These are phyloP conservation scores for Sciurus vulgaris DNA, from an alignment of 2,797 vertebrate genomes.

Conservation along the genomic window DNA sequence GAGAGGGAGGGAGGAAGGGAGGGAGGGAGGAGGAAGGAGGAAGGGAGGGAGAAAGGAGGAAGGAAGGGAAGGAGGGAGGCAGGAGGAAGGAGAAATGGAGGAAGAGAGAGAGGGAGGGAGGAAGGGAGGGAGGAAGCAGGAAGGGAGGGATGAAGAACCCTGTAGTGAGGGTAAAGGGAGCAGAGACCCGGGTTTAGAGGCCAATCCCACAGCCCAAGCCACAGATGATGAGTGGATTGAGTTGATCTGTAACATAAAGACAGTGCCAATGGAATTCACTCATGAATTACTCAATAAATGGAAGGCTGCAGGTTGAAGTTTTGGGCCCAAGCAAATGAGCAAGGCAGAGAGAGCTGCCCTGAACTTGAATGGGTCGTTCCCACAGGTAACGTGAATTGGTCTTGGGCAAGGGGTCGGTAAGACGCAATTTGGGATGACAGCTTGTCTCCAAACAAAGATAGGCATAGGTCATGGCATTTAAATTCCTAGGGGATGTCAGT, in stretches of 20 bases:
- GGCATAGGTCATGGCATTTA: neutral
- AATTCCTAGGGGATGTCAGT: neutral
- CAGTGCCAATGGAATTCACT: neutral
- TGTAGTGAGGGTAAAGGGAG: too few relatives aligned
- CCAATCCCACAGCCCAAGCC: neutral
- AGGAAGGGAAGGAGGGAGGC: accelerated
- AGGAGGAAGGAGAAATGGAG: too few relatives aligned
- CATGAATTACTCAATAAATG: neutral
- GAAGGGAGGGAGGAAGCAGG: too few relatives aligned
- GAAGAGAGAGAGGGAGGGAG: too few relatives aligned
- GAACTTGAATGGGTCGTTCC: neutral
- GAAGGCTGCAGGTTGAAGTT: neutral
- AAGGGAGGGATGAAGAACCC: accelerated
- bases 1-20: too few relatives aligned
- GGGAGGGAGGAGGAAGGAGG: too few relatives aligned
- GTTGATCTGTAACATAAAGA: neutral
- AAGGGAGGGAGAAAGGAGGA: too few relatives aligned
- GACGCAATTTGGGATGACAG: neutral
- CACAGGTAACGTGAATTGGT: too few relatives aligned
- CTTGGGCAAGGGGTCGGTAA: neutral
- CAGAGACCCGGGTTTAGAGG: neutral
- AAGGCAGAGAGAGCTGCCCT: neutral
- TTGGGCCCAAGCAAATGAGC: neutral
- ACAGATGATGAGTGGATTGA: accelerated
- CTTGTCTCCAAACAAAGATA: neutral